Evolutionary conservation across 2,797 vertebrate genomes (phyloP), one percentile per base, ranked within the genome.

Genomic region (Aldrovandia affinis): DNA sequence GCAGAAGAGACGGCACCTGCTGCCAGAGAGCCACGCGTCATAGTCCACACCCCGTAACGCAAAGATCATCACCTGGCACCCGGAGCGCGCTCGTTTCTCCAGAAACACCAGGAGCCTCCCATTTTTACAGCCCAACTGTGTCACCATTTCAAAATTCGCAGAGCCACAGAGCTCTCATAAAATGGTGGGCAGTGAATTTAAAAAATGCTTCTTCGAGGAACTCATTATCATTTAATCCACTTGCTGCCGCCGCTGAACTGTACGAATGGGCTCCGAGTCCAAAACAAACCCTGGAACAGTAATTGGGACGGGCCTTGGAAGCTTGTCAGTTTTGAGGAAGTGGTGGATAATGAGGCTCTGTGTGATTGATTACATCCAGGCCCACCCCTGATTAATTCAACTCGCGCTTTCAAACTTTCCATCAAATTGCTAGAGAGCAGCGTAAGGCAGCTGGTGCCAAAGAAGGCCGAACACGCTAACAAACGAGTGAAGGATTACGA

Each of bases 351-450:
- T 44, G 39, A 75, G 70, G 36, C 20, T 22, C 70, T 25, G 36
- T 42, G 68, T 44, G 39, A 75, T 75, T 75, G 39, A 75, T 75
- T 44, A 75, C 70, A 75, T 75, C 70, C 36, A 75, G 39, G 70
- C 39, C 70, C 70, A 44, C 36, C 39, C 36, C 20, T 75, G 36
- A 75, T 75, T 75, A 75, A 75, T 75, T 44, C 70, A 75, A n/a
- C 70, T 75, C 39, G 44, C 39, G 44, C 39, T 1, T 44, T 42
- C 70, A 75, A 75, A 75, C 36, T 75, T 75, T 75, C 70, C 39
- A 22, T 44, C 70, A 75, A 39, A 75, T 44, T 75, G 39, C 70
- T 44, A 44, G 70, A 9, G 70, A 44, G 70, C 70, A 25, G 70
- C 44, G 70, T 7, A 25, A 44, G n/a, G 36, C 44, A 42, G 20